These are phyloP conservation scores for Clusia tigrina DNA, from an alignment of 2,888 invertebrate genomes.

Conservation along the genomic window DNA sequence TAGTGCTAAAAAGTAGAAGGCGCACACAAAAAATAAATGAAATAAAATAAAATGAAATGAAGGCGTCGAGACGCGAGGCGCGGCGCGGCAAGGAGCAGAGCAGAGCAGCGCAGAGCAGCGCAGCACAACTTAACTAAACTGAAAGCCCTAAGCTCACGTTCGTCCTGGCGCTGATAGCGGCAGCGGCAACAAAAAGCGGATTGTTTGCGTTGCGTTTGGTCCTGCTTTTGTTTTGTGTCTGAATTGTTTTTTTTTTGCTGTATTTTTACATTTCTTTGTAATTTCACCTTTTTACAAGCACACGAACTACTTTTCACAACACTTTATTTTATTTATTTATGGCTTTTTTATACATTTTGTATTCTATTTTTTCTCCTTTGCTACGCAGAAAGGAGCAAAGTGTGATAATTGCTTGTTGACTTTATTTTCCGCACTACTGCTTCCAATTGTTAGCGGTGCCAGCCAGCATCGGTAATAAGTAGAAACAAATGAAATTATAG, in stretches of 20 bases:
- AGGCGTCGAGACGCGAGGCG: background rate
- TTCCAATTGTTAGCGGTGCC: conserved; percentile 22
- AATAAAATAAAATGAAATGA: background rate
- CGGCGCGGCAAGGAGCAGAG: background rate
- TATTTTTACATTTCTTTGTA: too few species aligned
- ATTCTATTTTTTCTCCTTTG: too few species aligned
- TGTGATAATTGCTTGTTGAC: conserved; percentile 44
- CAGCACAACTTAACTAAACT: too few species aligned
- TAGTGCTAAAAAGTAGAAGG: too few species aligned
- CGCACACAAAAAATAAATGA: background rate
- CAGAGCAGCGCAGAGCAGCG: background rate
- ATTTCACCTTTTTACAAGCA: too few species aligned
- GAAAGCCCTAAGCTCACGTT: too few species aligned
- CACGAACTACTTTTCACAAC: too few species aligned
- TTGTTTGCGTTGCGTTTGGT: background rate
- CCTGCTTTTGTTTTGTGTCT: background rate
- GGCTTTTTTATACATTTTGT: too few species aligned
- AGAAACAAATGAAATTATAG: conserved; percentile 25
- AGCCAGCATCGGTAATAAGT: conserved; percentile 18
- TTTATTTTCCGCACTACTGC: conserved; percentile 39
- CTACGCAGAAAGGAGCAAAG: too few species aligned
- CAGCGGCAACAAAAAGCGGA: background rate
- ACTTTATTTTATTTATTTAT: too few species aligned
- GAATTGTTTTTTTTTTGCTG: background rate
- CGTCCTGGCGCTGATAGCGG: too few species aligned